Evolutionary conservation across 2,113 vertebrate genomes (phyloP).

Genomic region (Cynoglossus semilaevis): DNA sequence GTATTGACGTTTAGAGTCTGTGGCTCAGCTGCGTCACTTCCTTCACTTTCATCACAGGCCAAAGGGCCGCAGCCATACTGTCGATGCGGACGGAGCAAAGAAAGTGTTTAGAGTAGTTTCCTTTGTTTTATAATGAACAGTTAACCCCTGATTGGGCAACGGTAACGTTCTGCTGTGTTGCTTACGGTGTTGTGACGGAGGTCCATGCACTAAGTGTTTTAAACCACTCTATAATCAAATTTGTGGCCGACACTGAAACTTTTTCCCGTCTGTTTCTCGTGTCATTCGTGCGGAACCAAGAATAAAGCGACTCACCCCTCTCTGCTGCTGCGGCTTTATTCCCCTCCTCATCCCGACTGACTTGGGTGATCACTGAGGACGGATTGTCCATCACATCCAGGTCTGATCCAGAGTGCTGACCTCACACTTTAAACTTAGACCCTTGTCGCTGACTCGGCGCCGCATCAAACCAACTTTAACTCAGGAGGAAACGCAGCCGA

Average conservation of each 20-base stretch:
- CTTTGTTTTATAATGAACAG: neutral
- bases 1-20: neutral
- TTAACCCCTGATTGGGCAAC: neutral
- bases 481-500: constrained; percentile 1
- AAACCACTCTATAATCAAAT: neutral
- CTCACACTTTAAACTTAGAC: constrained; percentile 58
- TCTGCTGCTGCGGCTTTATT: constrained; percentile 67
- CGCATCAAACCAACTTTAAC: constrained; percentile 48
- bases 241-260: constrained; percentile 9
- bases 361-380: constrained; percentile 80
- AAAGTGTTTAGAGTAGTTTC: neutral
- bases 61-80: constrained; percentile 42
- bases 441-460: constrained; percentile 35
- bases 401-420: constrained; percentile 50
- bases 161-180: too few relatives aligned
- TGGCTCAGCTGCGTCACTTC: constrained; percentile 55
- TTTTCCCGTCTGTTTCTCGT: constrained; percentile 2
- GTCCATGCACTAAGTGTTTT: too few relatives aligned
- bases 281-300: constrained; percentile 4
- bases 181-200: too few relatives aligned
- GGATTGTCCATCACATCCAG: constrained; percentile 76
- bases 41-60: constrained; percentile 42
- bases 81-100: neutral
- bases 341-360: constrained; percentile 78
- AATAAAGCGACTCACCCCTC: constrained; percentile 64